Evolutionary conservation across 2,888 invertebrate species (phyloP).

Genomic region (Epistrophe eligans): DNA sequence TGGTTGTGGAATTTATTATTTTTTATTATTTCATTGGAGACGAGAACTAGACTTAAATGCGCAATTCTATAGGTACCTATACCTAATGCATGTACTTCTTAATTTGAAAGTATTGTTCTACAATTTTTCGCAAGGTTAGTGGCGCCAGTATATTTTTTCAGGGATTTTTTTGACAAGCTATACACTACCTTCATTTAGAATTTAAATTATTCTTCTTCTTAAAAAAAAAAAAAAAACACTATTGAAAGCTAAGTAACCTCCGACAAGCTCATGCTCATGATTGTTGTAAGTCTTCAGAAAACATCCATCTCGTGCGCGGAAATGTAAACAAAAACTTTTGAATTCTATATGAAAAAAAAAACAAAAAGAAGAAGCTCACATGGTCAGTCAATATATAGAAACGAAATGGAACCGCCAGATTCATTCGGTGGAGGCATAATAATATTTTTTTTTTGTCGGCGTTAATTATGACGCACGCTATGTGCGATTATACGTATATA

Average conservation of each 20-base stretch:
- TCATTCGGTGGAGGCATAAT: neutral
- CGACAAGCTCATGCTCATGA: neutral
- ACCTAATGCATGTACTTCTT: neutral
- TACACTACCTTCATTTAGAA: neutral
- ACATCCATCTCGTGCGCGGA: neutral
- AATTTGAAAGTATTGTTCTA: neutral
- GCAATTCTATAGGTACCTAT: neutral
- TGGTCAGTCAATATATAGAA: constrained; percentile 25
- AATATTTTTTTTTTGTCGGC: constrained; percentile 1
- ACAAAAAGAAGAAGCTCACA: constrained; percentile 16
- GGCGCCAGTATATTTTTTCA: neutral
- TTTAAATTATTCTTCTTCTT: neutral
- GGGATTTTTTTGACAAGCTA: neutral
- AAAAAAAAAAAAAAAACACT: neutral
- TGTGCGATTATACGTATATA: neutral
- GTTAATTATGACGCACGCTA: constrained; percentile 63
- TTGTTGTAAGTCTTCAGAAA: neutral
- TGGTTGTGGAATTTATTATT: too few relatives aligned
- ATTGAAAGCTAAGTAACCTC: neutral
- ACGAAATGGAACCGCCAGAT: constrained; percentile 1
- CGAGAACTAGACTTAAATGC: neutral
- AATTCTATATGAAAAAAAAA: neutral
- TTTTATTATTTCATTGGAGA: too few relatives aligned
- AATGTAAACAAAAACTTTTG: neutral
- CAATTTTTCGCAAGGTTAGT: neutral